Evolutionary conservation across 2,888 invertebrate genomes (phyloP), one percentile per base, ranked within the genome.

Genomic region (Dryococelus australis): DNA sequence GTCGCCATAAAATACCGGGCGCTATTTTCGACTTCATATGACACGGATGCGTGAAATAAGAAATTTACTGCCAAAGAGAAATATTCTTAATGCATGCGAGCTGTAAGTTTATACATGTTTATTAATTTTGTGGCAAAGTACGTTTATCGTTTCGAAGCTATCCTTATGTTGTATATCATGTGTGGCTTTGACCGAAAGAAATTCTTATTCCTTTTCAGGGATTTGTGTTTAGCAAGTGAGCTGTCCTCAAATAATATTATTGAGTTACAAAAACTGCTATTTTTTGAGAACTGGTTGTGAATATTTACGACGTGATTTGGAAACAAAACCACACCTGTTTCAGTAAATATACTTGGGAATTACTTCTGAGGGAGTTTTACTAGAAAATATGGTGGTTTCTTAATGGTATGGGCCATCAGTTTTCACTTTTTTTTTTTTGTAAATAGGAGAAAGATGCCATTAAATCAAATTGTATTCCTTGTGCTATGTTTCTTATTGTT

Each of bases 231-330:
- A 65, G 65, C 65, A 65, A 65, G 24, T n/a, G 65, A 65, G n/a
- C 65, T 65, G 65, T 65, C 65, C n/a, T 65, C 65, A 65, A 65
- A 65, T 65, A 65, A 24, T 65, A 65, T 65, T 65, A 65, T 65
- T 65, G 65, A 65, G 65, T 65, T 65, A 65, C n/a, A 65, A 16
- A 65, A 65, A n/a, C 24, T 65, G 65, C 20, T 65, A 6, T 20
- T 65, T 65, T 10, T 8, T 65, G n/a, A n/a, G 65, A 65, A 65
- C 65, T 65, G 65, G 65, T 65, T 65, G 65, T 65, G 65, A 65
- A 65, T 65, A 65, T 65, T 65, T 65, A 65, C 65, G 65, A 65
- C 65, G 65, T 24, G 65, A n/a, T n/a, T 65, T n/a, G 24, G 65
- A 65, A 65, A 65, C 65, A 8, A 65, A n/a, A n/a, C 24, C 20